Evolutionary conservation across 2,888 invertebrate species (phyloP).

Genomic region (Melanostoma mellinum): DNA sequence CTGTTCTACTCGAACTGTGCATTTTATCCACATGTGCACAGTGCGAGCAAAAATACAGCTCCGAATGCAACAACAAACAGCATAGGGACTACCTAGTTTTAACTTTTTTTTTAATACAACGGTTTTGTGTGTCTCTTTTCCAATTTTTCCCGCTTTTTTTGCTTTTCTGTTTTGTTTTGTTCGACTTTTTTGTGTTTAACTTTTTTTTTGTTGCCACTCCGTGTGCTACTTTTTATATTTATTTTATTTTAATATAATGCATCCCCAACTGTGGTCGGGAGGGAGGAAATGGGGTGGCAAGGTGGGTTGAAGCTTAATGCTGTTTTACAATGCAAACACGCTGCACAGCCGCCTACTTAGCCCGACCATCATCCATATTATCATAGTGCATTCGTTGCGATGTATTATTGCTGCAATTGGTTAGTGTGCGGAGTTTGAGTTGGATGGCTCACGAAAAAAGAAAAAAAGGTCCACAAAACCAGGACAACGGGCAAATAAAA

Average conservation of each 20-base stretch:
- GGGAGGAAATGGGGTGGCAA: conserved; percentile 3
- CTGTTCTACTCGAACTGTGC: conserved; percentile 9
- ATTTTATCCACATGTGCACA: conserved; percentile 43
- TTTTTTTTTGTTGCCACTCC: conserved; percentile 67
- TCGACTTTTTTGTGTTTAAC: conserved; percentile 77
- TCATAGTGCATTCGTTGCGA: conserved; percentile 62
- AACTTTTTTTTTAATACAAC: conserved; percentile 71
- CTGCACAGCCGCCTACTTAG: conserved; percentile 70
- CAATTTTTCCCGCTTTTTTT: conserved; percentile 65
- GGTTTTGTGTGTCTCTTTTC: conserved; percentile 71
- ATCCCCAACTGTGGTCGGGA: conserved; percentile 69
- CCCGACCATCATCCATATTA: conserved; percentile 71
- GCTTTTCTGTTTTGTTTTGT: conserved; percentile 74
- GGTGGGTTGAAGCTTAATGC: conserved; percentile 55
- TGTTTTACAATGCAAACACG: conserved; percentile 69
- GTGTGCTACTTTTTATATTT: conserved; percentile 71
- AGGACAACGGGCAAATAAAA: conserved; percentile 39
- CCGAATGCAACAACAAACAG: conserved; percentile 46
- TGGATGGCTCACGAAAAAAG: conserved; percentile 47
- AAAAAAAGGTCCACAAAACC: conserved; percentile 59
- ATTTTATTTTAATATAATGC: conserved; percentile 76
- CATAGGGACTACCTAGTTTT: conserved; percentile 69
- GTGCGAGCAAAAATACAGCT: conserved; percentile 34
- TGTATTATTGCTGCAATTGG: conserved; percentile 47
- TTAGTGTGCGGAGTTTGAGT: conserved; percentile 18